Base-by-base conservation (phyloP, 2,888 invertebrate genomes). In the Leistus spinibarbis region DNA sequence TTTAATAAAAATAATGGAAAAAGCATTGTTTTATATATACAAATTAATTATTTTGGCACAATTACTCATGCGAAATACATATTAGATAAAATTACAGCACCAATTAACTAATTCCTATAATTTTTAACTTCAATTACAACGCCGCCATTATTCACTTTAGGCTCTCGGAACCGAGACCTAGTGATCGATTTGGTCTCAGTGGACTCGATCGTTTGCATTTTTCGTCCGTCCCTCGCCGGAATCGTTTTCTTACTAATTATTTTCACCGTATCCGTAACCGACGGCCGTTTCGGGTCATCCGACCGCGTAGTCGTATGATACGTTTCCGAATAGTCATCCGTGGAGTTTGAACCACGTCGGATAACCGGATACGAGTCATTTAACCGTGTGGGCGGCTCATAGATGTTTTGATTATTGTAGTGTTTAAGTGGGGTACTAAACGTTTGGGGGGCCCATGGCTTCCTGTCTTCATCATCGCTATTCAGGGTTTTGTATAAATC, bases 401-500 rank as follows among this genome's bases (percentile, higher is more conserved):
- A 85, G 53, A 85, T 84, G 76, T 85, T 84, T 19, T 68, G 68
- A 77, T 84, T 84, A 77, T 82, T 83, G 53, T 78, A 86, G 73
- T 81, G 83, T 73, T 83, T 85, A 64, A 83, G 77, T 3, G 84
- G 83, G 2, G 83, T 82, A 17, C 73, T 76, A 22, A 68, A 74
- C 40, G 76, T 64, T 57, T 27, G n/a, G 17, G 73, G 71, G 16
- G 65, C 76, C 72, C 76, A 78, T 20, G 17, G 17, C 27, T 78
- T 67, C 24, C 67, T 68, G 10, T 88, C 86, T 64, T 90, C 91
- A 76, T 90, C 89, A 69, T 81, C 81, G 64, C 91, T 91, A 81
- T 92, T 91, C 16, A 93, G 84, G 10, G 91, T 92, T 81, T 90
- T 91, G 83, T 91, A 93, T 27, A 92, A 85, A 81, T 93, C 93